Evolutionary conservation across 1,140 invertebrate species (phyloP), one percentile per base, ranked within the genome.

Genomic region (Homarus americanus): DNA sequence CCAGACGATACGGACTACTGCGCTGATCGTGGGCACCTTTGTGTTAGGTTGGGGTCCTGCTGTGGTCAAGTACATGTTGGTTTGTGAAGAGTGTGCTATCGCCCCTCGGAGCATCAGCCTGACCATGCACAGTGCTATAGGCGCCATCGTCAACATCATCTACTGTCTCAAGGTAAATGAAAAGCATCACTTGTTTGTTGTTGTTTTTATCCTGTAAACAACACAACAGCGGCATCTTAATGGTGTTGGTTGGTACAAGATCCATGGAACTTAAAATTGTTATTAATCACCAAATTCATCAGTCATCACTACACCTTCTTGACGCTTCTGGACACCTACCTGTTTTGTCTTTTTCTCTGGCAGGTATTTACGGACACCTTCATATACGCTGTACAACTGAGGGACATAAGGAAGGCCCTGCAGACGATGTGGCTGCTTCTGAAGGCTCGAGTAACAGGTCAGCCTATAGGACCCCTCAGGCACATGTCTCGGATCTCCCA

Each of bases 321-420:
- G n/a, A n/a, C n/a, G n/a, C n/a, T n/a, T n/a, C n/a, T n/a, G n/a
- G n/a, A n/a, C n/a, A n/a, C n/a, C n/a, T n/a, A 1, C 40, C 24
- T 15, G 2, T 41, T 40, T n/a, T 34, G 7, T 20, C 53, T 9
- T 38, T 76, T 40, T 36, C 28, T 82, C 7, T 58, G n/a, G 7
- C 53, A 90, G 87, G 87, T 90, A 9, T 90, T 90, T 69, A 90
- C 87, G 10, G 87, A 90, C 79, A 90, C 87, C 3, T 90, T 90
- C 80, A 90, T 90, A 44, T 90, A 90, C 53, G 87, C 87, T 2
- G 76, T 90, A 32, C 87, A 80, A 69, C 72, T 90, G 87, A 63
- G 87, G 12, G 87, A 90, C 49, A 41, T 90, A 9, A 78, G 87
- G 38, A 82, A 80, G 66, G 87, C 80, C 2, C 41, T 90, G 44